Conservation (phyloP, 30 jellyfish, hydroid and myxozoan genomes). For the Aurelia sp. region DNA sequence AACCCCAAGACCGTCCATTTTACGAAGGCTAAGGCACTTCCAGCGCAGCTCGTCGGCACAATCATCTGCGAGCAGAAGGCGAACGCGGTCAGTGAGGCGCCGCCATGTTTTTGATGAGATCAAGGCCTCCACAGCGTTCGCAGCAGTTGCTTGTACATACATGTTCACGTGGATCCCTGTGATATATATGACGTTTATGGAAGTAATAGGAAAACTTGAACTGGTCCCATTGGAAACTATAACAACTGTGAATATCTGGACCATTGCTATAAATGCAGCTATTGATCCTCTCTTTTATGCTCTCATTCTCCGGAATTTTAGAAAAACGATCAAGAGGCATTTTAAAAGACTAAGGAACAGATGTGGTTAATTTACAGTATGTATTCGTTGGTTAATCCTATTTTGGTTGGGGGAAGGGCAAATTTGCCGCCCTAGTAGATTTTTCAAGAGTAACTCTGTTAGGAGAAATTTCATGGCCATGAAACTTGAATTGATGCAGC, state of each 20-base stretch:
- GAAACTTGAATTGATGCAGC: no score
- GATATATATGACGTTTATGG: conserved; percentile 74
- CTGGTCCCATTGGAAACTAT: conserved; percentile 41
- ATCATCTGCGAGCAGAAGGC: neutral
- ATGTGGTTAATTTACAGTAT: neutral
- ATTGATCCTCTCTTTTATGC: conserved; percentile 84
- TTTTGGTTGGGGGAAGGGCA: no score
- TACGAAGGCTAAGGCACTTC: no score
- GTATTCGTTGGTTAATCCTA: no score
- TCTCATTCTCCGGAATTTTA: conserved; percentile 64
- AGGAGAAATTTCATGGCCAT: no score
- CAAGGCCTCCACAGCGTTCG: conserved; percentile 83
- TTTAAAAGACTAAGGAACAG: conserved; percentile 40
- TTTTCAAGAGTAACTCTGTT: no score
- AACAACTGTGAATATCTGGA: conserved; percentile 55
- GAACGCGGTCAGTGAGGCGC: conserved; percentile 29
- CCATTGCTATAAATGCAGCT: conserved; percentile 77
- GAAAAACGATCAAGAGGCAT: conserved; percentile 56
- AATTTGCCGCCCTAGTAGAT: no score
- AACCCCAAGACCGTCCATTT: no score
- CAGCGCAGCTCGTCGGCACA: no score
- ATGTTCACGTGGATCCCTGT: conserved; percentile 95
- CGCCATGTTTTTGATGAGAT: conserved; percentile 61
- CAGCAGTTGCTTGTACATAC: conserved; percentile 83
- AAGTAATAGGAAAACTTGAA: conserved; percentile 53